These are phyloP conservation scores for Scaeva pyrastri DNA, from an alignment of 2,888 invertebrate genomes.

Conservation along the genomic window DNA sequence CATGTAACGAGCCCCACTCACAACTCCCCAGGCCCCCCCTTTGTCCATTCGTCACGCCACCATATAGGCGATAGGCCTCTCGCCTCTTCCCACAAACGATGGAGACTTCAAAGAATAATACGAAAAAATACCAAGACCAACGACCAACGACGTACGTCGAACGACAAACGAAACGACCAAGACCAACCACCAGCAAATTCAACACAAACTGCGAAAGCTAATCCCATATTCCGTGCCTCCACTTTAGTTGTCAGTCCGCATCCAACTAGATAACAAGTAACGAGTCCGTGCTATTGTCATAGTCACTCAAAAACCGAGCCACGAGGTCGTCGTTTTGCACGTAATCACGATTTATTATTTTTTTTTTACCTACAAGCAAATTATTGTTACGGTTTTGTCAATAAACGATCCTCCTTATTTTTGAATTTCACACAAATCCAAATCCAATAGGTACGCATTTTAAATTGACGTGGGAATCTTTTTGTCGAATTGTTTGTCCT, in stretches of 20 bases:
- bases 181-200: constrained; percentile 56
- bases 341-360: constrained; percentile 59
- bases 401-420: background rate
- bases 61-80: constrained; percentile 12
- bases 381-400: constrained; percentile 23
- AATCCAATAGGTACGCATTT: constrained; percentile 15
- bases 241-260: constrained; percentile 84
- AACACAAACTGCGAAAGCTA: constrained; percentile 74
- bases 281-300: constrained; percentile 79
- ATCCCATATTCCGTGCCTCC: constrained; percentile 74
- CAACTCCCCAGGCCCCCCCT: background rate
- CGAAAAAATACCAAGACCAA: constrained; percentile 43
- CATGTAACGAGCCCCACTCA: constrained; percentile 13
- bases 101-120: constrained; percentile 44
- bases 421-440: background rate
- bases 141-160: too few species aligned
- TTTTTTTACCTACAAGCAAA: constrained; percentile 8
- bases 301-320: constrained; percentile 82
- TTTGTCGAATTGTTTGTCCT: background rate
- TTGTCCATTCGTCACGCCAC: constrained; percentile 4
- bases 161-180: too few species aligned
- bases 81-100: constrained; percentile 22
- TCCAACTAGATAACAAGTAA: constrained; percentile 84
- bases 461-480: constrained; percentile 20
- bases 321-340: constrained; percentile 82